Evolutionary conservation across 2,888 invertebrate species (phyloP), one percentile per base, ranked within the genome.

Genomic region (Papilio protenor): DNA sequence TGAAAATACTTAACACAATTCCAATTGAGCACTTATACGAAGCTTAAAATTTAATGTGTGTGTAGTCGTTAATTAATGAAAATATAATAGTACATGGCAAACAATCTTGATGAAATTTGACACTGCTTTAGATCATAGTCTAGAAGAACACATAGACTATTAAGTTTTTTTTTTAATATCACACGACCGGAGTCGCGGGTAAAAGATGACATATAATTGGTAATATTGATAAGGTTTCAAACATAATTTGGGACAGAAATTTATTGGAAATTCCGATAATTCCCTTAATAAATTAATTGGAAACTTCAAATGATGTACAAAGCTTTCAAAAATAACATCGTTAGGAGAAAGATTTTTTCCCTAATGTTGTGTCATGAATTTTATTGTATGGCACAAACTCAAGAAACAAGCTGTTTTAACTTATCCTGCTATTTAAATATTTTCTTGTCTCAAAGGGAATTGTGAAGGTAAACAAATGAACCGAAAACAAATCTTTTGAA

Each of bases 391-490:
- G 21, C 16, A 40, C 1, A 49, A 49, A 23, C 33, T 33, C 61
- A 55, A 52, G 16, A 66, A 23, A 21, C 75, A 66, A 75, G 49
- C 66, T 52, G 18, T 52, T 52, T 3, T 33, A 27, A 55, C 33
- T 52, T 66, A 52, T 52, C 49, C 33, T 55, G 66, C 23, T 64
- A 40, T 72, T 72, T 64, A 52, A 77, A 77, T 78, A 49, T 40
- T 71, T 73, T 77, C 49, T 27, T 73, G 59, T 73, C 33, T 77
- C 73, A 73, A 77, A 77, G 55, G 55, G 77, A 77, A 55, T 64
- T 66, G 64, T 73, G 57, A 66, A 55, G 23, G 27, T 49, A 55
- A 73, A 64, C 49, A 73, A 77, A 77, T 77, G 77, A 77, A 77
- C 73, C 55, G 73, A 66, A n/a, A 14, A 55, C 73, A 66, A 73